Evolutionary conservation across 1,140 invertebrate species (phyloP), one percentile per base, ranked within the genome.

Genomic region (Polypedilum vanderplanki): DNA sequence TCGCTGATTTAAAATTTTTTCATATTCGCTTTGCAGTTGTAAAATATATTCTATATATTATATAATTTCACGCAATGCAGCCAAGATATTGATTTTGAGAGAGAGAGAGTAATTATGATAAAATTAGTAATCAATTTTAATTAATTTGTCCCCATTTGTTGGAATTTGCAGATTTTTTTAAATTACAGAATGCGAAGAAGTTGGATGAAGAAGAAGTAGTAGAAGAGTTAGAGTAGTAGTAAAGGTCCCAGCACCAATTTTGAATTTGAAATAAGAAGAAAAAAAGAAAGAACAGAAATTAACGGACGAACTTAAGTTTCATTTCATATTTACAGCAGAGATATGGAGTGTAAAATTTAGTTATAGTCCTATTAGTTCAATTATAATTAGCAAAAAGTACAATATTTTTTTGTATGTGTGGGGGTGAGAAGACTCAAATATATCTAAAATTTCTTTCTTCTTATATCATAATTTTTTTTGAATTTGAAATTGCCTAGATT

Each of bases 21-120:
- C 65, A 70, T 70, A 70, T 70, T 70, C 65, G 65, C 65, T 70
- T 70, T 70, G 65, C 65, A 70, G 17, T 70, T 70, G 65, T 22
- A 70, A 70, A 70, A 70, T 70, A 22, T 70, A 70, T 70, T 70
- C 65, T 70, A 22, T 70, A 22, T 20, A 8, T 2, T 67, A 3
- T 67, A 18, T 57, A 65, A 8, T 65, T 65, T 65, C 57, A 65
- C 10, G 40, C 10, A 10, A 41, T 10, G 41, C 41, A 46, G 8
- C 9, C 15, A 46, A 46, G 9, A 10, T 3, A 8, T 46, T 46
- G 9, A 7, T 46, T 46, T 46, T 46, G 41, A 46, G 41, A 46
- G 41, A 10, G 15, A 46, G 12, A 12, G n/a, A 12, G 46, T 12
- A 57, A 1, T 57, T 57, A 57, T 57, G 12, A 15, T 15, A n/a